Conservation (phyloP, 2,888 invertebrate genomes). For the Loripinus fragilis region DNA sequence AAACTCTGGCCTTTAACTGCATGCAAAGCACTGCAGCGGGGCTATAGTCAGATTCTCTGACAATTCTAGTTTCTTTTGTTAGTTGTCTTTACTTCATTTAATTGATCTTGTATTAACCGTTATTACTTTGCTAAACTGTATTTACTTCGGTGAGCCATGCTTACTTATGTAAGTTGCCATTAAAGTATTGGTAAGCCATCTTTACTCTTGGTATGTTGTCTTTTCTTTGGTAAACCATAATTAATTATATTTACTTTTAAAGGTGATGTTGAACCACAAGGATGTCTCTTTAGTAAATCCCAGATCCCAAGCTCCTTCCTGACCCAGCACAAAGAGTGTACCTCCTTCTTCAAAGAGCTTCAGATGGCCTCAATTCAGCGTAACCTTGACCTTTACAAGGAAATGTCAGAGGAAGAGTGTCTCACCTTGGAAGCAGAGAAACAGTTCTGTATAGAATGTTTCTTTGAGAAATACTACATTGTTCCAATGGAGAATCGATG, state of each 20-base stretch:
- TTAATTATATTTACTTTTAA: neutral
- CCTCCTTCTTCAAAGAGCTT: conserved; percentile 62
- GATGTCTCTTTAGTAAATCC: conserved; percentile 40
- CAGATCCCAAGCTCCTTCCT: conserved; percentile 70
- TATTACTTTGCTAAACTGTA: no score
- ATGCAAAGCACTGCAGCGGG: no score
- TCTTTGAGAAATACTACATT: conserved; percentile 55
- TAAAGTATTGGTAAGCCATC: no score
- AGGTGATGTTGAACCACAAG: conserved; percentile 35
- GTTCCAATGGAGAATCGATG: conserved; percentile 38
- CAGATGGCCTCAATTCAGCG: conserved; percentile 71
- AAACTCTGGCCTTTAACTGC: no score
- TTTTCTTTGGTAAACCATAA: no score
- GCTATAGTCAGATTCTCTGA: no score
- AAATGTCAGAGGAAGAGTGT: conserved; percentile 46
- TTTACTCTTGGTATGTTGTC: no score
- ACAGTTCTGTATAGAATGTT: conserved; percentile 63
- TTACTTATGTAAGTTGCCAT: no score
- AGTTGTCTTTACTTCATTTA: no score
- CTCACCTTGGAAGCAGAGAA: conserved; percentile 47
- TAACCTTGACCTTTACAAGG: conserved; percentile 68
- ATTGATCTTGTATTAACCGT: no score
- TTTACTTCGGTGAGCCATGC: no score
- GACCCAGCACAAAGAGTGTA: conserved; percentile 65
- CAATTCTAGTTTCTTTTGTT: no score